Evolutionary conservation across 35 echinoderm and acorn worm genomes (phyloP).

Genomic region (Lytechinus variegatus): DNA sequence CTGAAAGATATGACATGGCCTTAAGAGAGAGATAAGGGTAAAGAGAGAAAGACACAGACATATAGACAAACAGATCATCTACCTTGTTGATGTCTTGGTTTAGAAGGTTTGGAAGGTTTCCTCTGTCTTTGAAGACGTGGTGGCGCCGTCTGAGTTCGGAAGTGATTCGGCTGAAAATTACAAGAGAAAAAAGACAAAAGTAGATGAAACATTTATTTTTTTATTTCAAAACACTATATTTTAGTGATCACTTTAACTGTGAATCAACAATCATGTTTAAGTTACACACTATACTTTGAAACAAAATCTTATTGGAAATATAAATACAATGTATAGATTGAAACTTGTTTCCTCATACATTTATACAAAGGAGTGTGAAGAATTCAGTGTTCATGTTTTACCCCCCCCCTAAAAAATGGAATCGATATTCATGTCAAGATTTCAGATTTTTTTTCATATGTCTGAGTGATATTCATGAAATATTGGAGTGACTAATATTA

Average conservation of each 20-base stretch:
- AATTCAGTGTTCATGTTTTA: no score
- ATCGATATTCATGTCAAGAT: neutral
- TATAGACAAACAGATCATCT: neutral
- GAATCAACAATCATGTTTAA: no score
- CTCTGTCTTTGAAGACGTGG: neutral
- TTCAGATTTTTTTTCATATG: neutral
- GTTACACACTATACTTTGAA: no score
- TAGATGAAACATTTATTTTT: no score
- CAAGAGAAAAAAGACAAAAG: neutral
- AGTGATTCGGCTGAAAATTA: slow-evolving; percentile 43
- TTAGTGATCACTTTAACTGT: no score
- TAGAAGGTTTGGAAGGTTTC: neutral
- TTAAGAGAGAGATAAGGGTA: neutral
- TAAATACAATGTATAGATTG: no score
- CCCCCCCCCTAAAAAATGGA: no score
- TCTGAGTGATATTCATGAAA: neutral
- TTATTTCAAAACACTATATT: no score
- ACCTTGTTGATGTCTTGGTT: neutral
- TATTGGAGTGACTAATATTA: neutral
- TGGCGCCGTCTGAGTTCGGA: slow-evolving; percentile 34
- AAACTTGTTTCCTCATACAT: no score
- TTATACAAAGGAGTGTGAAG: no score
- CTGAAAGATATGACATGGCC: neutral
- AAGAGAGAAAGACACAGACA: neutral
- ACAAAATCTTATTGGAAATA: no score